Percentiles rank a stretch among this genome's conserved stretches.
Conservation (phyloP, 2,797 vertebrate species). For the Macroramphosus scolopax region DNA sequence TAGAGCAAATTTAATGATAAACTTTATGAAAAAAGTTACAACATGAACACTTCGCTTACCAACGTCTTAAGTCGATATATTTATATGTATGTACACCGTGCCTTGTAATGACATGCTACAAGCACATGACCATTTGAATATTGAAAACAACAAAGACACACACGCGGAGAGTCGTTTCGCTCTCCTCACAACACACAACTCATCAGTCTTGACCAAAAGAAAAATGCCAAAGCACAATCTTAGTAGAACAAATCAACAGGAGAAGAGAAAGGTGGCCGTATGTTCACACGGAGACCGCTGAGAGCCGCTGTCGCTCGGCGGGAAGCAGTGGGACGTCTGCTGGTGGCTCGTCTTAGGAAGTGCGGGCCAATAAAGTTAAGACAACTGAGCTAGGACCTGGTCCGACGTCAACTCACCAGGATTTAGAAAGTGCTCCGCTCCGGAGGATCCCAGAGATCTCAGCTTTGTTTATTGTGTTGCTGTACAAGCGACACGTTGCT, state of each 20-base stretch:
- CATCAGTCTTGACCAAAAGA: background rate
- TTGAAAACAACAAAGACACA: slow-evolving; percentile 39
- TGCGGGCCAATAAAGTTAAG: too few relatives aligned
- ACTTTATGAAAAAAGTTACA: slow-evolving; percentile 76
- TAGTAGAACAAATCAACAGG: slow-evolving; percentile 23
- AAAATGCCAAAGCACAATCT: slow-evolving; percentile 33
- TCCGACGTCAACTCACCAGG: too few relatives aligned
- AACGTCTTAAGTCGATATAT: slow-evolving; percentile 75
- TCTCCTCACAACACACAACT: slow-evolving; percentile 32
- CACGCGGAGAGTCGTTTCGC: slow-evolving; percentile 32
- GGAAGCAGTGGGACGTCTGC: too few relatives aligned
- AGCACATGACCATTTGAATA: slow-evolving; percentile 64
- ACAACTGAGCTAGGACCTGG: too few relatives aligned
- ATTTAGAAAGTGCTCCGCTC: too few relatives aligned
- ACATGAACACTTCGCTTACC: slow-evolving; percentile 72
- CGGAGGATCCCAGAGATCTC: too few relatives aligned
- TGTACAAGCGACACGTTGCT: too few relatives aligned
- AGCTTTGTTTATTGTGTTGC: too few relatives aligned
- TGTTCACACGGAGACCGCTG: too few relatives aligned
- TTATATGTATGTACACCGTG: slow-evolving; percentile 78
- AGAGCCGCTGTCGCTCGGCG: too few relatives aligned
- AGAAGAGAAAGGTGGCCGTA: slow-evolving; percentile 4
- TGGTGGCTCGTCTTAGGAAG: too few relatives aligned
- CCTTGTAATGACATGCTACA: slow-evolving; percentile 81
- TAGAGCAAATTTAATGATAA: slow-evolving; percentile 78